These are phyloP conservation scores for Cromileptes altivelis DNA, from an alignment of 2,113 vertebrate species.

Conservation along the genomic window DNA sequence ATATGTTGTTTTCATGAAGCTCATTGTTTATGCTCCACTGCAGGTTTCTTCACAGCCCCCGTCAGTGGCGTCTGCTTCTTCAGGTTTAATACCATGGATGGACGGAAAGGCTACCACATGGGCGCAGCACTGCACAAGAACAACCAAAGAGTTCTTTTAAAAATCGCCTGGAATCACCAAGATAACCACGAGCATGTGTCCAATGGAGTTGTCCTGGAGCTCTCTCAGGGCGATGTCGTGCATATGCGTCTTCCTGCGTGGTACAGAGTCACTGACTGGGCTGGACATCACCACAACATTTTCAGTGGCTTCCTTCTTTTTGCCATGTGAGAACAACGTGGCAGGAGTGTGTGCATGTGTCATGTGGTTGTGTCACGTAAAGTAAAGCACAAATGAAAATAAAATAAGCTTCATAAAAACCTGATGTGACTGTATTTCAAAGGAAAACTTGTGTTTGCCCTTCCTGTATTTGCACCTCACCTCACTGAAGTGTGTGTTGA, in stretches of 20 bases:
- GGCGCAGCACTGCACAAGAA: too few species aligned
- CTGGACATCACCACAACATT: not conserved
- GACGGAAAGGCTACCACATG: too few species aligned
- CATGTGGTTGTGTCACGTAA: not conserved
- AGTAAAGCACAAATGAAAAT: not conserved
- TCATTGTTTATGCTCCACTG: too few species aligned
- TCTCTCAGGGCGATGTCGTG: too few species aligned
- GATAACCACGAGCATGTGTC: too few species aligned
- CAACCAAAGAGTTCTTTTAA: too few species aligned
- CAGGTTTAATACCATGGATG: too few species aligned
- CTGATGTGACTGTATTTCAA: not conserved
- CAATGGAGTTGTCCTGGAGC: too few species aligned
- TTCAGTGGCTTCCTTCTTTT: not conserved
- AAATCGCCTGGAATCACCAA: too few species aligned
- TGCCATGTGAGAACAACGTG: not conserved
- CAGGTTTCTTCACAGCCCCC: too few species aligned
- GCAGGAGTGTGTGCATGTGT: not conserved
- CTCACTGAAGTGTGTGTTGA: slow-evolving; percentile 90
- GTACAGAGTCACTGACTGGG: not conserved
- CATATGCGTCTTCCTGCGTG: not conserved
- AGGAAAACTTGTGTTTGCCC: not conserved
- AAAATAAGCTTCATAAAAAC: not conserved
- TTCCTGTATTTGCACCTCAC: slow-evolving; percentile 55
- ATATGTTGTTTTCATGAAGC: too few species aligned
- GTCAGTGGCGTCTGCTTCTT: too few species aligned